Evolutionary conservation across 2,888 invertebrate species (phyloP).

Genomic region (Phragmatobia fuliginosa): DNA sequence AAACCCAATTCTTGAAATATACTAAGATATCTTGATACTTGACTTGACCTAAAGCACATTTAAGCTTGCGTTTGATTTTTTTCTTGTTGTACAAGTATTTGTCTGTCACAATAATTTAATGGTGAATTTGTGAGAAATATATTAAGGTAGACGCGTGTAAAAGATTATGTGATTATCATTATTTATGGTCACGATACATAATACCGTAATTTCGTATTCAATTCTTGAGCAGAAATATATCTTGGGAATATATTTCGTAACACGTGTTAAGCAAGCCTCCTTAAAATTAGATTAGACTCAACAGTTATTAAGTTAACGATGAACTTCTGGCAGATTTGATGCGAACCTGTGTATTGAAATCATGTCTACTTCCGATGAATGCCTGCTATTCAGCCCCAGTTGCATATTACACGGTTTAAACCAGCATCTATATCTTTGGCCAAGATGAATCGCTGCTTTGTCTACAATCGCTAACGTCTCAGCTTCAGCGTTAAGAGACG

Average conservation of each 20-base stretch:
- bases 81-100: neutral
- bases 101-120: neutral
- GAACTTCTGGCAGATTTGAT: neutral
- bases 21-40: neutral
- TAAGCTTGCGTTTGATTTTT: neutral
- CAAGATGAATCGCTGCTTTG: no score
- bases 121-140: neutral
- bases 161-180: constrained; percentile 2
- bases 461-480: no score
- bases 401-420: no score
- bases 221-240: neutral
- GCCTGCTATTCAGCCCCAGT: no score
- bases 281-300: neutral
- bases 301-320: neutral
- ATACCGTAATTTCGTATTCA: neutral
- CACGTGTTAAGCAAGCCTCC: neutral
- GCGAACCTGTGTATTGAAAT: neutral
- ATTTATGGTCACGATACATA: neutral
- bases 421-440: no score
- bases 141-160: neutral
- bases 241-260: neutral
- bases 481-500: no score
- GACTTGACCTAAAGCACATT: no score
- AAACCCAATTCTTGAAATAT: neutral
- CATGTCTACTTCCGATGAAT: no score